Evolutionary conservation across 1,140 invertebrate species (phyloP).

Genomic region (Paraescarpia echinospica): DNA sequence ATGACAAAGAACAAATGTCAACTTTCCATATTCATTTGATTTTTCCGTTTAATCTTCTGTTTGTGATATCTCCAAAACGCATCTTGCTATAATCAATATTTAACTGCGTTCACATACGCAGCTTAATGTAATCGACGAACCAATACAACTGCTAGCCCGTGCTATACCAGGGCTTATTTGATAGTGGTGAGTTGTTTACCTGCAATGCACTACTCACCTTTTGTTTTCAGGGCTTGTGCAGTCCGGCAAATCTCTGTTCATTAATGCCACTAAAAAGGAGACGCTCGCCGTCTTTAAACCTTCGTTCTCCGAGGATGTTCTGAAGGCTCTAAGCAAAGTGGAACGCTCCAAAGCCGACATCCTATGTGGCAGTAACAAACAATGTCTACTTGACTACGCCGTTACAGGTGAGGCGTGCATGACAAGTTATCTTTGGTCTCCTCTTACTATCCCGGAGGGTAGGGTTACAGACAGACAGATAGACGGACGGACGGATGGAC

Average conservation of each 20-base stretch:
- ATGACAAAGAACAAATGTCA: no score
- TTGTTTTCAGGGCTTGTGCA: not conserved
- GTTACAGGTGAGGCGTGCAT: not conserved
- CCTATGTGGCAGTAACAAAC: not conserved
- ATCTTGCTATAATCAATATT: no score
- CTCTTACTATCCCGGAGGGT: no score
- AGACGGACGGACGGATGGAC: no score
- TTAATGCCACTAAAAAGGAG: not conserved
- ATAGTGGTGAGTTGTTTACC: not conserved
- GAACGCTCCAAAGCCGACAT: not conserved
- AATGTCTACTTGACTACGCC: not conserved
- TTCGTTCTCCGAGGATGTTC: not conserved
- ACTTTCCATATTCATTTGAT: no score
- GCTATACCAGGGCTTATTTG: not conserved
- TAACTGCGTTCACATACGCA: no score
- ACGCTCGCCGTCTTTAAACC: not conserved
- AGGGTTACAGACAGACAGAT: no score
- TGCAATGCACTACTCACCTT: not conserved
- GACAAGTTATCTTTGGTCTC: not conserved
- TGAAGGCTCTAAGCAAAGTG: not conserved
- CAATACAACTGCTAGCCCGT: not conserved
- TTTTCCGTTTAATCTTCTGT: no score
- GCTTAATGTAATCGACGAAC: not conserved
- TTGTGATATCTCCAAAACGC: no score
- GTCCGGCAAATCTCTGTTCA: not conserved